Conservation (phyloP, 1,140 invertebrate species). For the Xylocopa sonorina region DNA sequence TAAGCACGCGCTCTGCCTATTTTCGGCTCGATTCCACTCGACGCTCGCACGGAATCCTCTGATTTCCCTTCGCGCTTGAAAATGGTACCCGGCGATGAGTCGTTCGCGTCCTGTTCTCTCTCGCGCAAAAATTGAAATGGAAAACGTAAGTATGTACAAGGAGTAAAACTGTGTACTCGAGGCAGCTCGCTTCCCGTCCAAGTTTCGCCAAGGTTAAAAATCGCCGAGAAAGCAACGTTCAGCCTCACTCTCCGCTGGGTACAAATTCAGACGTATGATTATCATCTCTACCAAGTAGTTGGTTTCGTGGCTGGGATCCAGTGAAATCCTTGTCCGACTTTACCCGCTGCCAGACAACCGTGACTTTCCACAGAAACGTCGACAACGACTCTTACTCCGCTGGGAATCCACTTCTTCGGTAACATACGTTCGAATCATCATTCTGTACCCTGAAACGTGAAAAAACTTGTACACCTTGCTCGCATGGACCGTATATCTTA, state of each 20-base stretch:
- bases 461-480: too few relatives aligned
- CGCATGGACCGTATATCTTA: too few relatives aligned
- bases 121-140: not conserved
- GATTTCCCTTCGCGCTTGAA: not conserved
- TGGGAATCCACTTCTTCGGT: not conserved
- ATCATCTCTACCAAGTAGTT: not conserved
- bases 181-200: not conserved
- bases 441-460: not conserved
- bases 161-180: not conserved
- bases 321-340: not conserved
- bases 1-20: not conserved
- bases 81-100: not conserved
- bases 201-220: not conserved
- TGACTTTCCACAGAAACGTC: not conserved
- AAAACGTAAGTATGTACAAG: not conserved
- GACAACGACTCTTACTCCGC: not conserved
- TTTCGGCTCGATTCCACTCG: not conserved
- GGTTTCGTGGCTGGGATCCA: constrained; percentile 10
- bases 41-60: not conserved
- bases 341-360: not conserved
- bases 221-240: not conserved
- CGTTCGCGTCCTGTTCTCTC: not conserved
- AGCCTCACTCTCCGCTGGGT: not conserved
- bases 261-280: not conserved
- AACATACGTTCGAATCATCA: not conserved